These are phyloP conservation scores for Odobenus rosmarus DNA, from an alignment of 2,113 vertebrate genomes.

Conservation along the genomic window DNA sequence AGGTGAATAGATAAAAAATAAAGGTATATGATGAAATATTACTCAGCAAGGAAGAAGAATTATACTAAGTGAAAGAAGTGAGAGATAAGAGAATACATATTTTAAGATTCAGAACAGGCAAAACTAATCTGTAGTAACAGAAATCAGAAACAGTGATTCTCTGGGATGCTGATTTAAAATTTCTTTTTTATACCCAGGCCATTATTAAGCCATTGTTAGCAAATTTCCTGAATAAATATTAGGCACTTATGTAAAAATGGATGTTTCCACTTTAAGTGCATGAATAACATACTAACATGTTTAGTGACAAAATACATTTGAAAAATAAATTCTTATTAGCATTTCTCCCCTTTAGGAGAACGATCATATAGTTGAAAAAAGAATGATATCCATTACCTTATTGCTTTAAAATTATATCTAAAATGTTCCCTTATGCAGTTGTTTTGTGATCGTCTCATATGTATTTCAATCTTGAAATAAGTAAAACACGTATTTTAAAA, in stretches of 20 bases:
- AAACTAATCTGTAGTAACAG: background rate
- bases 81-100: background rate
- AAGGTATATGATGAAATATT: background rate
- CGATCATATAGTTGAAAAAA: background rate
- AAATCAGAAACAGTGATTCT: background rate
- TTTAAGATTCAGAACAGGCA: background rate
- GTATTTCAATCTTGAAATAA: conserved; percentile 18
- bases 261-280: background rate
- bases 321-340: background rate
- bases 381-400: background rate
- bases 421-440: background rate
- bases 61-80: background rate
- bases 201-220: background rate
- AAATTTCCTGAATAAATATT: background rate
- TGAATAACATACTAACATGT: background rate
- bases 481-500: background rate
- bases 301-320: background rate
- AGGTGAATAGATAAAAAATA: background rate
- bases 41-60: background rate
- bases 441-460: background rate
- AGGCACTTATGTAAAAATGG: background rate
- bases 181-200: background rate
- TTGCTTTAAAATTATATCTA: background rate
- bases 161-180: background rate
- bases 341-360: background rate